Evolutionary conservation across 2,113 vertebrate genomes (phyloP), one percentile per base, ranked within the genome.

Genomic region (Pomatorhinus ruficollis): DNA sequence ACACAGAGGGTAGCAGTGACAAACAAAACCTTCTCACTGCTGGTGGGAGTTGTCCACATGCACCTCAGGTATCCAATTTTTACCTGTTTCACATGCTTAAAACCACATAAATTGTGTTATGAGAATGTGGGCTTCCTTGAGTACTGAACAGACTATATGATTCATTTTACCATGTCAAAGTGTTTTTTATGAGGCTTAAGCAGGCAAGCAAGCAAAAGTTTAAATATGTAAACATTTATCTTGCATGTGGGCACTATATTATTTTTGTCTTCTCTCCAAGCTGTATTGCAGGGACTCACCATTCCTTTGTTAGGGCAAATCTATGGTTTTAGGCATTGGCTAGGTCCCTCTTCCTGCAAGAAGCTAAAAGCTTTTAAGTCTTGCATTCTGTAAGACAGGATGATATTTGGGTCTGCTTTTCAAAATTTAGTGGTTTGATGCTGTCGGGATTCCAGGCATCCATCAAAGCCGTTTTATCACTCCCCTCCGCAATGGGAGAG

Each of bases 31-130:
- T 56, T 21, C 18, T 77, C 11, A 12, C 9, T 66, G 30, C 8
- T 31, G 4, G 5, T 59, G 18, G 5, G 7, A 5, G n/a, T 9
- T 8, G 33, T 54, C 24, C 25, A 22, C 0, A 1, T 15, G 11
- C 5, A 59, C 19, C 7, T 75, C 5, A 31, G 19, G 25, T 53
- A 49, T 19, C 25, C 3, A 25, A 11, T 27, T 75, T 63, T 78
- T 24, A 45, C 25, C 16, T 49, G 8, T 53, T 87, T 79, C 40
- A 54, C 4, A 9, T 37, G 3, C 39, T 25, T 83, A 25, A 11
- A 72, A n/a, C 4, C 5, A 24, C 33, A 69, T 88, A n/a, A 76
- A 76, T 24, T 3, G 13, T 10, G 4, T 27, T 50, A 21, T 1
- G 5, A 64, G 22, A 40, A 61, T 3, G 8, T 61, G 33, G 12